Percentiles rank a stretch among this genome's conserved stretches.
Conservation (phyloP, 2,888 invertebrate genomes). For the Mesodorylaimus sp. region DNA sequence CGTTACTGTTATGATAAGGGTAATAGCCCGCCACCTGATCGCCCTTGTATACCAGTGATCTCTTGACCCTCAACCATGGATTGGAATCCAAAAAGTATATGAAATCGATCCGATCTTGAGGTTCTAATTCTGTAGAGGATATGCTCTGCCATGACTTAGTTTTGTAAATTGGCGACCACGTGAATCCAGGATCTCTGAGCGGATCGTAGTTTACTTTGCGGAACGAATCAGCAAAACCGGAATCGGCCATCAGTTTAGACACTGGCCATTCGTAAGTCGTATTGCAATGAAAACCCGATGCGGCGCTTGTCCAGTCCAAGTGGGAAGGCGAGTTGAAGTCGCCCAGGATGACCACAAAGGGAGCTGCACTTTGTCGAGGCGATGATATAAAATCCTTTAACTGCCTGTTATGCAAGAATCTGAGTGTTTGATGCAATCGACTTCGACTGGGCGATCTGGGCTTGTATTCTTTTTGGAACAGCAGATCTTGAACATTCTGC, state of each 20-base stretch:
- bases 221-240: slow-evolving; percentile 17
- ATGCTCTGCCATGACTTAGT: background rate
- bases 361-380: background rate
- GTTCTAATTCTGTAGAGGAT: slow-evolving; percentile 17
- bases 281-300: slow-evolving; percentile 16
- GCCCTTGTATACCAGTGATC: slow-evolving; percentile 17
- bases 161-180: slow-evolving; percentile 22
- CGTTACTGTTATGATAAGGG: slow-evolving; percentile 21
- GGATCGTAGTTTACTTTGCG: slow-evolving; percentile 18
- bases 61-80: slow-evolving; percentile 10
- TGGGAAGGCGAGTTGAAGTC: slow-evolving; percentile 24
- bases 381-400: no score
- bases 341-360: slow-evolving; percentile 11
- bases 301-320: slow-evolving; percentile 19
- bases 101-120: slow-evolving; percentile 23
- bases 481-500: no score
- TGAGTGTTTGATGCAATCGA: no score
- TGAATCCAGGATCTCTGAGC: slow-evolving; percentile 15
- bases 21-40: slow-evolving; percentile 16
- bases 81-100: slow-evolving; percentile 15
- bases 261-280: slow-evolving; percentile 19
- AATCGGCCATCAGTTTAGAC: slow-evolving; percentile 15
- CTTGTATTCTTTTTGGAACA: no score
- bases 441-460: no score
- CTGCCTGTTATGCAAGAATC: no score